A percentile compares a stretch with the other conserved stretches of the same genome.
Evolutionary conservation across 2,888 invertebrate genomes (phyloP).

Genomic region (Hydropsyche betteni): DNA sequence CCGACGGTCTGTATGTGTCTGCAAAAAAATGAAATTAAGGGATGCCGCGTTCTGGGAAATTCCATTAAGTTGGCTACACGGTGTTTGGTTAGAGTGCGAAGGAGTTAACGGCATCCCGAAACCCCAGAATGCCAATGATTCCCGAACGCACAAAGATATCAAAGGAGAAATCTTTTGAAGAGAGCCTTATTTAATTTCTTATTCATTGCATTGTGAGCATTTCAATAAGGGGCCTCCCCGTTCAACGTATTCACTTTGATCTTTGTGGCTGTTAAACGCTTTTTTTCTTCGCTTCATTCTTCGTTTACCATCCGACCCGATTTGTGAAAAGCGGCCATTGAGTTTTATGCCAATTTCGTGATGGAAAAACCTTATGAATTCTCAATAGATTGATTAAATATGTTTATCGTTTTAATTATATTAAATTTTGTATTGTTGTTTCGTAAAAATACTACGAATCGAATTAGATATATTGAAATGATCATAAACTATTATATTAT

Average conservation of each 20-base stretch:
- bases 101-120: conserved; percentile 13
- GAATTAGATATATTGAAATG: no score
- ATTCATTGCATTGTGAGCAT: conserved; percentile 40
- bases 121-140: conserved; percentile 36
- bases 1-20: not conserved
- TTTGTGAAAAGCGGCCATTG: conserved; percentile 11
- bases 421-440: no score
- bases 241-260: conserved; percentile 33
- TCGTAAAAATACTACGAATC: no score
- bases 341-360: conserved; percentile 29
- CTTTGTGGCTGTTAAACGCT: conserved; percentile 31
- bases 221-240: conserved; percentile 34
- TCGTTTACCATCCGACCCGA: not conserved
- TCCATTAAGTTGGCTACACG: conserved; percentile 7
- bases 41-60: conserved; percentile 6
- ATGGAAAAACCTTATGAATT: conserved; percentile 25
- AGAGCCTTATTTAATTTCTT: conserved; percentile 41
- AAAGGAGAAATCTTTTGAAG: conserved; percentile 35
- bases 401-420: no score
- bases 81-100: conserved; percentile 29
- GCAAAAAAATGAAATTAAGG: not conserved
- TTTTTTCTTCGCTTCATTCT: conserved; percentile 17
- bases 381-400: not conserved
- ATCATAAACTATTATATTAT: no score
- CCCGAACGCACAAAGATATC: conserved; percentile 33